Evolutionary conservation across 2,797 vertebrate genomes (phyloP), one percentile per base, ranked within the genome.

Genomic region (Arvicola amphibius): DNA sequence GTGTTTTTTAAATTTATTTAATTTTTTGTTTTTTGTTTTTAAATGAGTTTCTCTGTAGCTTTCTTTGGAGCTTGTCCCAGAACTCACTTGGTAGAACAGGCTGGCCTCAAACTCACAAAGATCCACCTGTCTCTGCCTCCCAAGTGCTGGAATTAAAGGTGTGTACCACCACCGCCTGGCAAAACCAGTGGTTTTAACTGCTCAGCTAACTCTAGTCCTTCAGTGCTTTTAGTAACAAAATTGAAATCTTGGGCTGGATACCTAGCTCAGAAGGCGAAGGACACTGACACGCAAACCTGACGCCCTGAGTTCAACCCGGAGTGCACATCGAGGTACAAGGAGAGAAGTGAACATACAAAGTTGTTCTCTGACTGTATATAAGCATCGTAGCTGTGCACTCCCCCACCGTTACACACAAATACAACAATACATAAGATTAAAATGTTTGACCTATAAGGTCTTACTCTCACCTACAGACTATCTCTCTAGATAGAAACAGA

Each of bases 391-490:
- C 51, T n/a, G 34, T 56, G 48, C 11, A 56, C 19, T 37, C 46
- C 6, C 27, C 76, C 51, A 59, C 14, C 53, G 37, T 53, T 23
- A 56, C 9, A 59, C 34, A 37, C 79, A 80, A n/a, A 81, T 8
- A 37, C 43, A 32, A 48, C 48, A 48, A 19, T 48, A 80, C 56
- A 7, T 37, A 80, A 59, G 78, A 56, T 81, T 23, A 85, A 86
- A 89, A 79, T 86, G 69, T 93, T 94, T 86, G 32, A 34, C n/a
- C 76, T 92, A 17, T 59, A 48, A 46, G 32, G 43, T 16, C 83
- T 92, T 85, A 91, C 84, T 88, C 56, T 94, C 74, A 84, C 12
- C 53, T 83, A 90, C 51, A 46, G 46, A 56, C 87, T 81, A 73
- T 65, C 84, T 79, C 48, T 96, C 67, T 77, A 83, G n/a, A 85